Percentiles rank a stretch among this genome's conserved stretches.
These are phyloP conservation scores for Lordiphosa collinella DNA, from an alignment of 1,140 invertebrate genomes.

Conservation along the genomic window DNA sequence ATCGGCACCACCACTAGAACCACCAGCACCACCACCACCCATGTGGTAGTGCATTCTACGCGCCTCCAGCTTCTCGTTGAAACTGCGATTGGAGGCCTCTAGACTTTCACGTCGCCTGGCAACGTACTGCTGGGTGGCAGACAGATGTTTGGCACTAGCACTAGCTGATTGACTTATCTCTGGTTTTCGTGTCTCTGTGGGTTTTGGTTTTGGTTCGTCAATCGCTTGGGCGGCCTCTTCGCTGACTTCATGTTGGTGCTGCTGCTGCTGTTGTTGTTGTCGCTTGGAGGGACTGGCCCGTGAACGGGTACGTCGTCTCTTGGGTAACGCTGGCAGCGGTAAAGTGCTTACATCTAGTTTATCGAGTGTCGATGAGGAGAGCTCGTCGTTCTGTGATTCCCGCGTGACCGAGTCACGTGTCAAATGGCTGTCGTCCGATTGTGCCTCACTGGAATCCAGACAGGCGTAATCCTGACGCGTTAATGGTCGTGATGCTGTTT, in stretches of 20 bases:
- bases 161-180: slow-evolving; percentile 18
- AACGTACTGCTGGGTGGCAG: slow-evolving; percentile 73
- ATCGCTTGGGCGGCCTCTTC: slow-evolving; percentile 20
- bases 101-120: slow-evolving; percentile 73
- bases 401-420: slow-evolving; percentile 71
- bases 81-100: slow-evolving; percentile 70
- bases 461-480: slow-evolving; percentile 61
- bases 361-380: slow-evolving; percentile 69
- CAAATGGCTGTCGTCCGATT: slow-evolving; percentile 74
- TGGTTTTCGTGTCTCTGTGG: slow-evolving; percentile 18
- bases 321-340: slow-evolving; percentile 71
- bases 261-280: slow-evolving; percentile 35
- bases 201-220: not conserved
- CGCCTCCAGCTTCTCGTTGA: slow-evolving; percentile 78
- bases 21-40: slow-evolving; percentile 29
- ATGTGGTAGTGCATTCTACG: slow-evolving; percentile 77
- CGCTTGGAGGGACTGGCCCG: slow-evolving; percentile 63
- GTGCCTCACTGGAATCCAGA: slow-evolving; percentile 72
- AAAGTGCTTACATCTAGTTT: slow-evolving; percentile 74
- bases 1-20: slow-evolving; percentile 7
- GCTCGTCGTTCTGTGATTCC: slow-evolving; percentile 74
- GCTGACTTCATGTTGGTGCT: slow-evolving; percentile 21
- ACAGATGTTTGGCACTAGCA: slow-evolving; percentile 32
- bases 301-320: slow-evolving; percentile 61
- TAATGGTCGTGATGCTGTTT: not conserved